phyloP scores from a whole-genome alignment of 2,888 invertebrate species.

The Caenorhabditis sp. region DNA sequence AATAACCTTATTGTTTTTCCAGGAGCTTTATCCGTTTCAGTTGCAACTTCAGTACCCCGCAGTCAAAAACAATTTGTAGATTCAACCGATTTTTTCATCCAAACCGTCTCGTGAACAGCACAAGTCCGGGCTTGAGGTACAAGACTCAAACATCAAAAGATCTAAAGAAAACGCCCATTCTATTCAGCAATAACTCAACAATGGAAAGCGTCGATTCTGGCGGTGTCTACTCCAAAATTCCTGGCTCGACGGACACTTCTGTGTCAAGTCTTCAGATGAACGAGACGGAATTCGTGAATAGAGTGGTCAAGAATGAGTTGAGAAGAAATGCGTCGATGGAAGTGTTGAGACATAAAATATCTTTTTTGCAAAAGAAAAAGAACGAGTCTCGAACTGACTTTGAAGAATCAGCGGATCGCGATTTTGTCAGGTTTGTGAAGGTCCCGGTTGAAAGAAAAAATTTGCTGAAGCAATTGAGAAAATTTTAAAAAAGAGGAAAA shows the following conservation, averaged over 20 bases:
- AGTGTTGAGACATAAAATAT: slow-evolving; percentile 59
- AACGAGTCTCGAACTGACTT: slow-evolving; percentile 61
- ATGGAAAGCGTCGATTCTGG: slow-evolving; percentile 64
- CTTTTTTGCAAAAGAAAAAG: slow-evolving; percentile 63
- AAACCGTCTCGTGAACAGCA: slow-evolving; percentile 43
- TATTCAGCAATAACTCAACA: slow-evolving; percentile 64
- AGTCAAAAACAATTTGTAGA: slow-evolving; percentile 57
- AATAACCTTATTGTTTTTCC: slow-evolving; percentile 21
- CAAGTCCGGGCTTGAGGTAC: slow-evolving; percentile 53
- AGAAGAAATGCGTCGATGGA: slow-evolving; percentile 61
- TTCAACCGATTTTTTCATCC: slow-evolving; percentile 61
- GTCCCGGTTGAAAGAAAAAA: too few relatives aligned
- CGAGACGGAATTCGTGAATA: slow-evolving; percentile 54
- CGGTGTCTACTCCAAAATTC: slow-evolving; percentile 62
- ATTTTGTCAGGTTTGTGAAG: slow-evolving; percentile 62
- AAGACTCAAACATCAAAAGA: too few relatives aligned
- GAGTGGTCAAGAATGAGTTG: slow-evolving; percentile 60
- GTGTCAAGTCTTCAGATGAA: slow-evolving; percentile 61
- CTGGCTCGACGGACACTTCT: slow-evolving; percentile 56
- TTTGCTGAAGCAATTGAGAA: too few relatives aligned
- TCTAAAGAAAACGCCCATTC: background rate
- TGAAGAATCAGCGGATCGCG: slow-evolving; percentile 44
- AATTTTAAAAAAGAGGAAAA: background rate
- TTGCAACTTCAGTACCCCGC: slow-evolving; percentile 61
- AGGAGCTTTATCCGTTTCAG: slow-evolving; percentile 61